Evolutionary conservation across 2,113 vertebrate species (phyloP), one percentile per base, ranked within the genome.

Genomic region (Triplophysa tibetana): DNA sequence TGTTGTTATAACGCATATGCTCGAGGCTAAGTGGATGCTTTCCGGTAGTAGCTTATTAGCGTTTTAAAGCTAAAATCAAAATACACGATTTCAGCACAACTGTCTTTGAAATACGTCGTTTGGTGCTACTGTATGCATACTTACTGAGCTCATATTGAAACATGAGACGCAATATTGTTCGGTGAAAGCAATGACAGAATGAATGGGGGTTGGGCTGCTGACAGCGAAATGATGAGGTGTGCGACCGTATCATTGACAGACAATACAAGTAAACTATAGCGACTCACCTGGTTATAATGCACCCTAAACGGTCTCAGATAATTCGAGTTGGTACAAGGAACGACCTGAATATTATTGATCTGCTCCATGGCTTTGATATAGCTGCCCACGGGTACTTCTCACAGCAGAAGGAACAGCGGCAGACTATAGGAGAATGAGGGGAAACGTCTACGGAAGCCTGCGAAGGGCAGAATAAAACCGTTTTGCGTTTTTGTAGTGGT

Each of bases 221-320:
- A 81, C 67, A 63, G 83, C 86, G 82, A 82, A 81, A 82, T 60
- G 24, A 80, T 65, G 74, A 65, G 75, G 56, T 74, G 38, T 56
- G 48, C 7, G 58, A 65, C 83, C 79, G 79, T 60, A 72, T 48
- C 82, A 70, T 58, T 81, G 50, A 58, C 79, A 79, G 83, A 80
- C 41, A 78, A 50, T 70, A 77, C 21, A 64, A 48, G 69, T 69
- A 62, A 66, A 48, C 66, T 77, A 45, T 54, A 33, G 29, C 26
- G 16, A 89, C 94, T 94, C 92, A 95, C 95, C 94, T 96, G 95
- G 83, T 89, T 94, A 75, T 95, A 96, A 78, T 91, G 90, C 75
- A 95, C 92, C 85, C 93, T 89, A 85, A 94, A 90, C n/a, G 95
- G 94, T 80, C 92, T 93, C 85, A 96, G 83, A 64, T 94, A 95